These are phyloP conservation scores for Aplodontia rufa DNA, from an alignment of 2,113 vertebrate species.

Conservation along the genomic window DNA sequence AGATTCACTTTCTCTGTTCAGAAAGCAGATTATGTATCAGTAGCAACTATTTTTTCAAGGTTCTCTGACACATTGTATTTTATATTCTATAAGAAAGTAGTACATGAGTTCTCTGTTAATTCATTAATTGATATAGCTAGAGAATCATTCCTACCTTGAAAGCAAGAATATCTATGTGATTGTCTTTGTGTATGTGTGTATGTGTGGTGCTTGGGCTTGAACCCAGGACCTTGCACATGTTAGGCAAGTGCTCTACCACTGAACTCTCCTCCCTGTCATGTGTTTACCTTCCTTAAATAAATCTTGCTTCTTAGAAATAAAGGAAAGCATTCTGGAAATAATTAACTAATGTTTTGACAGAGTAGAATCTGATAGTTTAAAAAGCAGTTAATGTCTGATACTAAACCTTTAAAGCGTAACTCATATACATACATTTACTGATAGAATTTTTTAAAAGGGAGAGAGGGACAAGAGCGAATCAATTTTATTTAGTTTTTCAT, in stretches of 20 bases:
- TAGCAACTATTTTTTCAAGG: not conserved
- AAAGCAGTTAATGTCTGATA: not conserved
- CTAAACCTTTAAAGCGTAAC: not conserved
- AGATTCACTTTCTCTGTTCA: not conserved
- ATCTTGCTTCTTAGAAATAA: not conserved
- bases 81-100: not conserved
- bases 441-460: not conserved
- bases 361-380: not conserved
- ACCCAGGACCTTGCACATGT: not conserved
- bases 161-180: not conserved
- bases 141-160: not conserved
- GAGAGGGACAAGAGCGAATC: too few species aligned
- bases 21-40: conserved; percentile 2
- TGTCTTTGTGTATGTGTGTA: not conserved
- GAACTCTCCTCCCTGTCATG: too few species aligned
- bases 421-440: not conserved
- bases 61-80: not conserved
- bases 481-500: too few species aligned
- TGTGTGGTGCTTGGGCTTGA: not conserved
- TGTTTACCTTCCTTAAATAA: not conserved
- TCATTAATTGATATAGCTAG: not conserved
- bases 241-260: not conserved
- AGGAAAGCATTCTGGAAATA: not conserved
- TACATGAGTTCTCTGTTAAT: not conserved
- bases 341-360: not conserved